Percentiles rank a stretch among this genome's conserved stretches.
Evolutionary conservation across 1,140 invertebrate genomes (phyloP).

Genomic region (Pseudomyrmex cubaensis): DNA sequence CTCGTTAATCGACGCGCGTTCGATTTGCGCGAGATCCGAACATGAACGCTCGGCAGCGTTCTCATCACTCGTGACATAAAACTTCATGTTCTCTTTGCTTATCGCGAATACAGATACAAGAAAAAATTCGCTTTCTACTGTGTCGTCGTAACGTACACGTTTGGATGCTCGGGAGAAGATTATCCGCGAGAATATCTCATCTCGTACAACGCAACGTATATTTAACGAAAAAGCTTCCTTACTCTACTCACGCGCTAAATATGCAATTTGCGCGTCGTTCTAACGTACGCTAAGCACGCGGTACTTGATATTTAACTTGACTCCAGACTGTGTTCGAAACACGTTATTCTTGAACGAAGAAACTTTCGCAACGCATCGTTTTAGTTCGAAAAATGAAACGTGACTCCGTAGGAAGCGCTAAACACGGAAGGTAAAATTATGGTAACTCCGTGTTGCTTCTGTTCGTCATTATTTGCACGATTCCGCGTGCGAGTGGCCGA

Average conservation of each 20-base stretch:
- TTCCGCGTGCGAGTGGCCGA: constrained; percentile 13
- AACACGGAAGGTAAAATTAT: not conserved
- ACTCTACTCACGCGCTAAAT: not conserved
- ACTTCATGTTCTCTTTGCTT: not conserved
- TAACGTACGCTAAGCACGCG: not conserved
- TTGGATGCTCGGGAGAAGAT: not conserved
- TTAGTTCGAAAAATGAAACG: not conserved
- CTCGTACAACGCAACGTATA: not conserved
- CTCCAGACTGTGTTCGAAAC: not conserved
- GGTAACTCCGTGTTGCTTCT: not conserved
- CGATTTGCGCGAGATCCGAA: constrained; percentile 3
- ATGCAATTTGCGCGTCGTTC: not conserved
- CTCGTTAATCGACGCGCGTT: constrained; percentile 35
- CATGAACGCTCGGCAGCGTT: constrained; percentile 20
- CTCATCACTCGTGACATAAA: not conserved
- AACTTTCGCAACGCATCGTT: not conserved
- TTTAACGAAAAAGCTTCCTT: not conserved
- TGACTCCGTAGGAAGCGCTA: not conserved
- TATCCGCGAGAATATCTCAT: not conserved
- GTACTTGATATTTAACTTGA: constrained; percentile 11
- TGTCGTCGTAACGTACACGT: not conserved
- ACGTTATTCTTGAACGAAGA: not conserved
- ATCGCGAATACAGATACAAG: not conserved
- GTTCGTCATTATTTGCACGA: constrained; percentile 17
- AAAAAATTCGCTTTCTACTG: constrained; percentile 3